These are phyloP conservation scores for Parnassius glacialis DNA, from an alignment of 2,888 invertebrate genomes.

Conservation along the genomic window DNA sequence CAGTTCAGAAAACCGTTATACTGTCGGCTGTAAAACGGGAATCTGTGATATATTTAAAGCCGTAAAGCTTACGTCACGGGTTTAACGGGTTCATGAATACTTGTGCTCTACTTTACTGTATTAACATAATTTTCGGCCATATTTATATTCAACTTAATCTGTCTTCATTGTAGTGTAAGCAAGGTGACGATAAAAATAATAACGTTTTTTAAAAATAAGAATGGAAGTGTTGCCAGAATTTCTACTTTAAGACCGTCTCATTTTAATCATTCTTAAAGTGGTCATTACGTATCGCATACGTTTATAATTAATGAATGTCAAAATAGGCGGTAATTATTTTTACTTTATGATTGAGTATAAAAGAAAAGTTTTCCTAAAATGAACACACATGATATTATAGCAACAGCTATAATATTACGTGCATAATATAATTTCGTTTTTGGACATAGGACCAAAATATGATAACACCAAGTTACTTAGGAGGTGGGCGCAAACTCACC, in stretches of 20 bases:
- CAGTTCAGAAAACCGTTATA: conserved; percentile 36
- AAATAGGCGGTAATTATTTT: too few relatives aligned
- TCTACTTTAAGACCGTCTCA: conserved; percentile 2
- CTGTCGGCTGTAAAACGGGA: conserved; percentile 41
- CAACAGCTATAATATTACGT: too few relatives aligned
- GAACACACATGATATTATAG: too few relatives aligned
- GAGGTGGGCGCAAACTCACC: too few relatives aligned
- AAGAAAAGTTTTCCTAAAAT: too few relatives aligned
- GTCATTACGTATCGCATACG: background rate
- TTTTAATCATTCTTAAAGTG: conserved; percentile 3
- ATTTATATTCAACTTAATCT: conserved; percentile 31
- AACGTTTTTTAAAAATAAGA: background rate
- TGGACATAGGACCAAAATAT: too few relatives aligned
- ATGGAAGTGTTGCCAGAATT: conserved; percentile 7
- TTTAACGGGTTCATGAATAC: conserved; percentile 42
- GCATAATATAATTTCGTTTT: too few relatives aligned
- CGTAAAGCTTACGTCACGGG: conserved; percentile 43
- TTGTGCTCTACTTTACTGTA: conserved; percentile 35
- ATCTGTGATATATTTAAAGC: conserved; percentile 48
- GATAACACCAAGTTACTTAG: too few relatives aligned
- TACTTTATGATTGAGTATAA: too few relatives aligned
- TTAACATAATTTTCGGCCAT: conserved; percentile 30
- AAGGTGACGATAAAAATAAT: conserved; percentile 21
- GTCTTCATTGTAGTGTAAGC: conserved; percentile 26
- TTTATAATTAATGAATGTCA: too few relatives aligned